Conservation (phyloP, 2,888 invertebrate genomes). For the Cephalotes varians region DNA sequence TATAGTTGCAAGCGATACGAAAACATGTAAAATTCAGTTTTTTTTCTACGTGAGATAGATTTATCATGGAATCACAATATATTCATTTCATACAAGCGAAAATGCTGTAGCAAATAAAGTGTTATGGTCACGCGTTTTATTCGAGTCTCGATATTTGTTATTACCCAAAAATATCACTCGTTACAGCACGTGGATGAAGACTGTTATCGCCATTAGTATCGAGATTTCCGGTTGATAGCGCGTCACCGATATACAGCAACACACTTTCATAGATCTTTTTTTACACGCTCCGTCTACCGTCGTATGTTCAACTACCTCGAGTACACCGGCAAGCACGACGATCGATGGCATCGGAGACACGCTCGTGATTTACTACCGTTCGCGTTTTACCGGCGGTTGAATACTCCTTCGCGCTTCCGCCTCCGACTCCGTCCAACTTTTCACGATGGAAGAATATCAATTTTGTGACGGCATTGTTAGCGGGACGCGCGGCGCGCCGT, state of each 20-base stretch:
- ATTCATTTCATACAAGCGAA: constrained; percentile 23
- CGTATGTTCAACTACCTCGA: neutral
- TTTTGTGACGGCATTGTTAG: constrained; percentile 26
- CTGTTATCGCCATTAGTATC: neutral
- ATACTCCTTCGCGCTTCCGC: neutral
- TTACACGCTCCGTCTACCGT: neutral
- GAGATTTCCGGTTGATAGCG: neutral
- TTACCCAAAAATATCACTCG: neutral
- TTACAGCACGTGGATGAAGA: neutral
- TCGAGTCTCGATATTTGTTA: neutral
- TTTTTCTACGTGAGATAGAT: neutral
- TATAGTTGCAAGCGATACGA: neutral
- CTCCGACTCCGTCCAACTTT: neutral
- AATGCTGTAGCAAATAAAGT: neutral
- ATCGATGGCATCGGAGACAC: constrained; percentile 9
- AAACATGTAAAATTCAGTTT: neutral
- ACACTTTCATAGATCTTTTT: neutral
- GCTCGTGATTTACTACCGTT: constrained; percentile 29
- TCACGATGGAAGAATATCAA: constrained; percentile 29
- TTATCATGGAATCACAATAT: neutral
- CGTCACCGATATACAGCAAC: neutral
- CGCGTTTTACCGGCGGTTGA: constrained; percentile 2
- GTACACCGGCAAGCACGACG: neutral
- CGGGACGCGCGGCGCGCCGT: neutral
- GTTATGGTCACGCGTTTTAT: neutral